Evolutionary conservation across 1,140 invertebrate genomes (phyloP).

Genomic region (Pseudomyrmex dendroicus): DNA sequence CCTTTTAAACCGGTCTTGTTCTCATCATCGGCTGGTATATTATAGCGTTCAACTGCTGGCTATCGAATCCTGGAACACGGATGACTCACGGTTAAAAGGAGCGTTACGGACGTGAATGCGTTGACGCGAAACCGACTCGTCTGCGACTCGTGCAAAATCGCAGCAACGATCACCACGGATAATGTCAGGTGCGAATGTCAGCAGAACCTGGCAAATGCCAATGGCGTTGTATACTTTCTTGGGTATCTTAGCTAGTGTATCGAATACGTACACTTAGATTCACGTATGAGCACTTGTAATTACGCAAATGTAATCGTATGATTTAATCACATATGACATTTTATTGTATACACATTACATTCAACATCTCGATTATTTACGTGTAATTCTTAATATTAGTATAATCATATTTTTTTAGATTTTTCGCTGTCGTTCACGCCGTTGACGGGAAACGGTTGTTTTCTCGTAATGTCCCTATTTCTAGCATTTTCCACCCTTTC

Average conservation of each 20-base stretch:
- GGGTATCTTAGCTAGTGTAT: background rate
- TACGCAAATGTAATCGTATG: slow-evolving; percentile 65
- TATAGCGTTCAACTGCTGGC: slow-evolving; percentile 1
- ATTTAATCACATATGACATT: slow-evolving; percentile 57
- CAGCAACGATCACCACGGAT: slow-evolving; percentile 50
- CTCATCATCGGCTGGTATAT: background rate
- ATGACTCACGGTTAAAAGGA: slow-evolving; percentile 26
- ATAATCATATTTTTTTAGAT: too few species aligned
- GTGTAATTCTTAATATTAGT: too few species aligned
- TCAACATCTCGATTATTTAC: too few species aligned
- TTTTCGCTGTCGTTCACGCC: too few species aligned
- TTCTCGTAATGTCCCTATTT: too few species aligned
- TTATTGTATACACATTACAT: background rate
- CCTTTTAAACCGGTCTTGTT: background rate
- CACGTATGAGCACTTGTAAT: slow-evolving; percentile 55
- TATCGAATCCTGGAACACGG: slow-evolving; percentile 14
- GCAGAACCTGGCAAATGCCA: slow-evolving; percentile 50
- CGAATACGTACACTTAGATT: background rate
- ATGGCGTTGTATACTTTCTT: slow-evolving; percentile 53
- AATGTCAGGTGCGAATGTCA: slow-evolving; percentile 72
- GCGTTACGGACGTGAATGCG: background rate
- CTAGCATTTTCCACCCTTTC: background rate
- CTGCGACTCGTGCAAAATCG: slow-evolving; percentile 25
- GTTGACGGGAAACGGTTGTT: too few species aligned
- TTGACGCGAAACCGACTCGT: slow-evolving; percentile 2